Conservation (phyloP, 1,140 invertebrate species). For the Cataglyphis hispanica region DNA sequence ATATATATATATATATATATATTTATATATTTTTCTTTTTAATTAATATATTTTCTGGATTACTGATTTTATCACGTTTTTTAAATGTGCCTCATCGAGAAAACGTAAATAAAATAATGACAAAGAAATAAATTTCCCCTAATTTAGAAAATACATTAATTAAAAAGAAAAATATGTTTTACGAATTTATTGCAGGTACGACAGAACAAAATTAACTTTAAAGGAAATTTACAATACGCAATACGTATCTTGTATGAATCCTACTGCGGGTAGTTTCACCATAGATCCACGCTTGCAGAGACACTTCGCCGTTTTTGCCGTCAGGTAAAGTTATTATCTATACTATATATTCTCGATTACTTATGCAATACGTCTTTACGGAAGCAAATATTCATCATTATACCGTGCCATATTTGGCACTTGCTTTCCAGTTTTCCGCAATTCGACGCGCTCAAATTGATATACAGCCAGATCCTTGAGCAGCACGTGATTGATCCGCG, state of each 20-base stretch:
- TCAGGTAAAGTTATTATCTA: constrained; percentile 87
- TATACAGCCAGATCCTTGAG: constrained; percentile 93
- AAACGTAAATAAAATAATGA: not conserved
- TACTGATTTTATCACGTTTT: not conserved
- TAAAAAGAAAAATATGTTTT: too few relatives aligned
- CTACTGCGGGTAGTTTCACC: constrained; percentile 97
- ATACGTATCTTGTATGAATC: constrained; percentile 98
- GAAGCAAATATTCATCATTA: constrained; percentile 9
- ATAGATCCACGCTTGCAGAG: constrained; percentile 96
- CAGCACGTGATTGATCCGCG: constrained; percentile 91
- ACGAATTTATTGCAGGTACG: constrained; percentile 88
- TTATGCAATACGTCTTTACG: constrained; percentile 16
- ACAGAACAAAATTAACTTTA: constrained; percentile 93
- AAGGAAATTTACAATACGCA: constrained; percentile 98
- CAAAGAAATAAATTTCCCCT: not conserved
- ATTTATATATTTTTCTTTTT: too few relatives aligned
- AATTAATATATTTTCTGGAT: not conserved
- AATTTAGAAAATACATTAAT: too few relatives aligned
- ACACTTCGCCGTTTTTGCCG: constrained; percentile 97
- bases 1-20: too few relatives aligned
- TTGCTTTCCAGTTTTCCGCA: constrained; percentile 91
- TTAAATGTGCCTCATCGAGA: not conserved
- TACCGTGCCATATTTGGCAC: not conserved
- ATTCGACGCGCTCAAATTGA: constrained; percentile 92
- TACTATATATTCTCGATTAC: constrained; percentile 8